Evolutionary conservation across 1,140 invertebrate species (phyloP), one percentile per base, ranked within the genome.

Genomic region (Zaprionus lachaisei): DNA sequence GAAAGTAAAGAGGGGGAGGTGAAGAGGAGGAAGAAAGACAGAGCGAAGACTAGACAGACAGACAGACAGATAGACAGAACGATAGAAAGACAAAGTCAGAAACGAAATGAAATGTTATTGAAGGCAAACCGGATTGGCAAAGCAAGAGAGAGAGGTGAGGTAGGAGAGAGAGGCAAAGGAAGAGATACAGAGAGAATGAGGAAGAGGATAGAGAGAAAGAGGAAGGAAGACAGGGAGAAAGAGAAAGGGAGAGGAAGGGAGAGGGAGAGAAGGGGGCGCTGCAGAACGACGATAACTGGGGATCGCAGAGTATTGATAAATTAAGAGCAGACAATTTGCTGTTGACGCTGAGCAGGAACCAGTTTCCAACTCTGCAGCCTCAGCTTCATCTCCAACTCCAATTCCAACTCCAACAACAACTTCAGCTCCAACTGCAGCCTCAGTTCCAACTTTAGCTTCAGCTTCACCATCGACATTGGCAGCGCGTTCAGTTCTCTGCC

Each of bases 271-370:
- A 2, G 0, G 17, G 4, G 20, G 17, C 7, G 41, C 15, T 5
- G 38, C 38, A 41, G 38, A 44, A 49, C 11, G 47, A 51, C 20
- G 47, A 51, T 51, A 24, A 5, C 15, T 26, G 41, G 17, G 66
- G 56, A 51, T 69, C 58, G 37, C 51, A 31, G 26, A 38, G 26
- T 72, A 81, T 87, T 89, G 85, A 90, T 84, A 87, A 90, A 84
- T 90, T 75, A 79, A 84, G 79, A 82, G 71, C 75, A 75, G 71
- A 49, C 68, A 76, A 79, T 71, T 77, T 76, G 73, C 73, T 74
- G 72, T 62, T 76, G 66, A 64, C 55, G 58, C 22, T 55, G 74
- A 24, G 37, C 15, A n/a, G 60, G 68, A 87, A 87, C 84, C 81
- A 87, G 84, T 87, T 87, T 83, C 70, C 77, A 56, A 26, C 62